Evolutionary conservation across 2,888 invertebrate species (phyloP).

Genomic region (Synanthedon vespiformis): DNA sequence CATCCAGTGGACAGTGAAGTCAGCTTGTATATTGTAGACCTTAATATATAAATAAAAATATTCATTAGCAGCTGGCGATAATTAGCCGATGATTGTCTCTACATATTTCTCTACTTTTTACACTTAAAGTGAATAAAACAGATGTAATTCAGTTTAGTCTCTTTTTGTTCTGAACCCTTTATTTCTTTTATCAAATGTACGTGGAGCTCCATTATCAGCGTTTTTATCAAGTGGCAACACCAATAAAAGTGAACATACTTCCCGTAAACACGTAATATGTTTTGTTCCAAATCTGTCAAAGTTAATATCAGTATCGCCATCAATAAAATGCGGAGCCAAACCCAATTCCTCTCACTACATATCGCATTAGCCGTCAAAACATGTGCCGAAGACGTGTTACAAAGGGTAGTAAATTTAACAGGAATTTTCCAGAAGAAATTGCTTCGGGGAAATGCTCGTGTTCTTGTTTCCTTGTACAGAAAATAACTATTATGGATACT

Average conservation of each 20-base stretch:
- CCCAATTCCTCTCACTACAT: slow-evolving; percentile 41
- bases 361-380: slow-evolving; percentile 48
- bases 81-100: too few species aligned
- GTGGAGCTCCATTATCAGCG: background rate
- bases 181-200: too few species aligned
- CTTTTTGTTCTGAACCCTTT: too few species aligned
- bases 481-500: too few species aligned
- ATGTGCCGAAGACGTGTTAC: slow-evolving; percentile 22
- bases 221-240: background rate
- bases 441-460: background rate
- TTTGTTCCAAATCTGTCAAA: slow-evolving; percentile 20
- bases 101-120: too few species aligned
- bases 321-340: slow-evolving; percentile 21
- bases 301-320: slow-evolving; percentile 22
- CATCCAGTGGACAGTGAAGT: too few species aligned
- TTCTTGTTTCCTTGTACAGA: too few species aligned
- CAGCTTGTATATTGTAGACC: too few species aligned
- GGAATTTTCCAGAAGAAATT: background rate
- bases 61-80: too few species aligned
- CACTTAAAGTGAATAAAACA: too few species aligned
- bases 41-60: too few species aligned
- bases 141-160: too few species aligned
- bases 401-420: background rate
- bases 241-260: background rate
- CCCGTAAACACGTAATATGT: slow-evolving; percentile 1